Evolutionary conservation across 2,113 vertebrate genomes (phyloP).

Genomic region (Zeus faber): DNA sequence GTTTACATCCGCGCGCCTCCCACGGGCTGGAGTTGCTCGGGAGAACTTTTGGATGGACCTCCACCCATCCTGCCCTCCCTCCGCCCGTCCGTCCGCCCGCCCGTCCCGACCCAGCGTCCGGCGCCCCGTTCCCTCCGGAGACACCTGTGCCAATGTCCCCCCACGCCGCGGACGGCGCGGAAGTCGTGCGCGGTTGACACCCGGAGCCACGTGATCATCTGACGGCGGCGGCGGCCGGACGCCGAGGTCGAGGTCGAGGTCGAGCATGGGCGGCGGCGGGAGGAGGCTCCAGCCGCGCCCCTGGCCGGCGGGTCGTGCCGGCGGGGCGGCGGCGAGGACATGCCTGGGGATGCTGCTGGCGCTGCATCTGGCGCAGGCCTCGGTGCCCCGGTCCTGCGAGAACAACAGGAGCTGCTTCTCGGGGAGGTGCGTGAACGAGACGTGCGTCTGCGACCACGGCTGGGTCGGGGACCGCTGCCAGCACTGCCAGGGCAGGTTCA

Average conservation of each 20-base stretch:
- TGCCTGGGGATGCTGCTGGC: conserved; percentile 36
- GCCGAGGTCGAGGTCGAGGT: background rate
- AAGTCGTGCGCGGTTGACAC: too few relatives aligned
- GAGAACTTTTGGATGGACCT: too few relatives aligned
- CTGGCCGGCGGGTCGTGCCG: conserved; percentile 1
- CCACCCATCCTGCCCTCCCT: too few relatives aligned
- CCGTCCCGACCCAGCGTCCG: too few relatives aligned
- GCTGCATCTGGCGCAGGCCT: conserved; percentile 39
- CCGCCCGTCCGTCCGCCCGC: too few relatives aligned
- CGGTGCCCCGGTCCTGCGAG: conserved; percentile 39
- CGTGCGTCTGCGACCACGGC: conserved; percentile 90
- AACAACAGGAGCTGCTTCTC: conserved; percentile 50
- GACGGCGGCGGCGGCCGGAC: background rate
- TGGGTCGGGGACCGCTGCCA: conserved; percentile 97
- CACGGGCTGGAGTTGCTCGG: too few relatives aligned
- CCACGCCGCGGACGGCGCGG: too few relatives aligned
- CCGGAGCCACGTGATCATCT: too few relatives aligned
- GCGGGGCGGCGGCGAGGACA: conserved; percentile 12
- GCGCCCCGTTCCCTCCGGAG: too few relatives aligned
- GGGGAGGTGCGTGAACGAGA: conserved; percentile 89
- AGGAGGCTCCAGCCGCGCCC: conserved; percentile 5
- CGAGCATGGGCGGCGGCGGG: conserved; percentile 27
- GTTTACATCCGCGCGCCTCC: too few relatives aligned
- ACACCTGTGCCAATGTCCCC: too few relatives aligned
- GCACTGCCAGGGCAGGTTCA: conserved; percentile 95